Conservation (phyloP, 2,113 vertebrate genomes). For the Coptodon bakossiorum region DNA sequence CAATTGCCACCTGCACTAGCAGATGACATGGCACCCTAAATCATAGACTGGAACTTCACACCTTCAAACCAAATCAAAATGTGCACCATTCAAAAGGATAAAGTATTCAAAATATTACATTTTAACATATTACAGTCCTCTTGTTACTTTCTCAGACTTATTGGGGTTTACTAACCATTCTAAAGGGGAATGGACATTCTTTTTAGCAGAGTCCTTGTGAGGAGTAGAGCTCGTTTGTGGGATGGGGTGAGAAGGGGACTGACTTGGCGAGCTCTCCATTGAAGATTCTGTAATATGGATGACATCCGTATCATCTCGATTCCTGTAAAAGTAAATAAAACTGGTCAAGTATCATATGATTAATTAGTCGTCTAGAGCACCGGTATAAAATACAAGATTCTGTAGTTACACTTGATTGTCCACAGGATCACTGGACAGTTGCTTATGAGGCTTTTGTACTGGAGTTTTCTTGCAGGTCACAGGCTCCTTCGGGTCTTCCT, state of each 20-base stretch:
- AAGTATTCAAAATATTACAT: not conserved
- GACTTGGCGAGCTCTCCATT: not conserved
- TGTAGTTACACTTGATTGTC: not conserved
- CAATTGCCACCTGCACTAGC: not conserved
- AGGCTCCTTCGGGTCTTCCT: constrained; percentile 9
- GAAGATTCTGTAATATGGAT: not conserved
- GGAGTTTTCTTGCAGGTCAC: not conserved
- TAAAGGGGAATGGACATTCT: accelerated
- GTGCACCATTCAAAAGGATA: not conserved
- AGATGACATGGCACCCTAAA: not conserved
- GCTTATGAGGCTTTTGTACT: not conserved
- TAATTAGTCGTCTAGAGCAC: not conserved
- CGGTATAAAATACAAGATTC: not conserved
- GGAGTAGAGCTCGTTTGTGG: constrained; percentile 44
- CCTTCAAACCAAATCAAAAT: not conserved
- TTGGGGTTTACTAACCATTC: constrained; percentile 30
- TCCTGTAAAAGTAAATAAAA: not conserved
- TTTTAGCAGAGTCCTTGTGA: not conserved
- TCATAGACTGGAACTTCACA: not conserved
- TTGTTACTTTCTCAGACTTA: not conserved
- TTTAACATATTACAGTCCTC: not conserved
- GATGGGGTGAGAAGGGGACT: accelerated
- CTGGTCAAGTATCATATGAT: not conserved
- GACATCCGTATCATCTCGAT: not conserved
- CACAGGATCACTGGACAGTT: not conserved